Base-by-base conservation (phyloP, 2,888 invertebrate genomes). In the Eristalis pertinax region DNA sequence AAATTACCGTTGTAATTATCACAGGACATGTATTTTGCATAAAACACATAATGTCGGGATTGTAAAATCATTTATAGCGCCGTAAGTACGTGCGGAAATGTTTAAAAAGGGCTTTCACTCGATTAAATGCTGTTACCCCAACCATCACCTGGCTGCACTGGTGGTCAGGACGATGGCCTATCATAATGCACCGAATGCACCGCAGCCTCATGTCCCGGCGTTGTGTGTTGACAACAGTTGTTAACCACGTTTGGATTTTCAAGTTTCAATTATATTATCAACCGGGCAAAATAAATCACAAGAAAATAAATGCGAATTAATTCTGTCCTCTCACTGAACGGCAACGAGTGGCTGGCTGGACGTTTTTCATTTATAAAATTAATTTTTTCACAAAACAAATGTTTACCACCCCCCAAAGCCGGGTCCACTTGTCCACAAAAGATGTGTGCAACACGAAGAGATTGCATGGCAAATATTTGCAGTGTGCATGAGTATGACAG, bases 1-100 rank as follows among this genome's bases (percentile, higher is more conserved):
- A 82, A 85, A 85, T 85, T 82, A 85, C 85, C 77, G 72, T 77
- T 85, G 82, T 77, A 85, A 85, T 85, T 85, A 85, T 85, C 85
- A 77, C 77, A 77, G 85, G 69, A 73, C 82, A 74, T 85, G 64
- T 19, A 82, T 82, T 85, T 68, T 80, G 75, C 75, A 80, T 80
- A 80, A 80, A 69, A 60, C 78, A 72, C 74, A 74, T 77, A 76
- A 85, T 73, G 67, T 35, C 15, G 32, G 77, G 22, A 82, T 82
- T 82, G 85, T 77, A 69, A 81, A 82, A 85, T 85, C 85, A 82
- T 85, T 85, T 82, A 85, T 85, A 73, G 62, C 80, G 84, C 73
- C 56, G 81, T 77, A 73, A 73, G 63, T 80, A 85, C 76, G 67
- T 73, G 82, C 77, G 85, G 82, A 81, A 85, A 82, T 85, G 83